Evolutionary conservation across 2,797 vertebrate species (phyloP), one percentile per base, ranked within the genome.

Genomic region (Parauchenoglanis ngamensis): DNA sequence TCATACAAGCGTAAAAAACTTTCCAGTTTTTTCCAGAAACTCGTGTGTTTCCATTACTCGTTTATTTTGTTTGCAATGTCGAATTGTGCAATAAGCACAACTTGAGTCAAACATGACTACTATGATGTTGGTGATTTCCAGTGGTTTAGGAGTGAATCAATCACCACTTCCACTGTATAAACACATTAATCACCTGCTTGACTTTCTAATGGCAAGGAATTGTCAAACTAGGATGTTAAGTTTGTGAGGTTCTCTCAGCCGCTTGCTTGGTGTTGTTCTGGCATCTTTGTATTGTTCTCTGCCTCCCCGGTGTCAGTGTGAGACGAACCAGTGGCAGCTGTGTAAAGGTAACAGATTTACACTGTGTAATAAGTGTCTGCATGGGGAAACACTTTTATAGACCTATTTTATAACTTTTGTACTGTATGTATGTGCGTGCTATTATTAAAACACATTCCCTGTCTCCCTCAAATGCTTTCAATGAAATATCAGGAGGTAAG

Each of bases 401-500:
- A 7, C 13, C 57, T 65, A 28, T 12, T 65, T 49, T n/a, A 44
- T 61, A 28, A 67, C 17, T 49, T 44, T 0, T 13, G 12, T 31
- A 68, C 40, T 28, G 40, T 61, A 25, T 80, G 7, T 40, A 49
- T 21, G 40, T 67, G 40, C 59, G 59, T 80, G 44, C 35, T 84
- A 19, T 84, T 59, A 61, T 85, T 94, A 89, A 94, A 92, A 75
- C 54, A 65, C 87, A 79, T 92, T 81, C 93, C 91, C 92, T 96
- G 94, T 95, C 90, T 95, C 93, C 91, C 92, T 93, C 90, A 92
- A 94, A 94, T 95, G 96, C 97, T 90, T 95, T 92, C 96, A 92
- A 94, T 97, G 96, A 94, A 91, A 92, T 92, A 0, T 46, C 92
- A 93, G 92, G 95, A 98, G 97, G 97, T 98, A 98, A 98, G 97